Percentiles rank a stretch among this genome's conserved stretches.
These are phyloP conservation scores for Tolmerus cingulatus DNA, from an alignment of 2,888 invertebrate genomes.

Conservation along the genomic window DNA sequence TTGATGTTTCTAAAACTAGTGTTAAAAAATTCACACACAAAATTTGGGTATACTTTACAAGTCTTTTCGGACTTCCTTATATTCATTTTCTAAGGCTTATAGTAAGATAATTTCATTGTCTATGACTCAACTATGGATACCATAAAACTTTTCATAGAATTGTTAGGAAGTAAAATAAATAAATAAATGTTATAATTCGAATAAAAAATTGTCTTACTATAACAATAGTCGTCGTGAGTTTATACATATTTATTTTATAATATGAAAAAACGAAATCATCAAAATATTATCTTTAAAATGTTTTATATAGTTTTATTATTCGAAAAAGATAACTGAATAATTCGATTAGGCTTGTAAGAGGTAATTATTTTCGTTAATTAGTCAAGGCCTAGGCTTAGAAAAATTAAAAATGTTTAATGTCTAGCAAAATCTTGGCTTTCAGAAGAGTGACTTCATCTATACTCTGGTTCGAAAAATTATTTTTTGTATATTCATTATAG, in stretches of 20 bases:
- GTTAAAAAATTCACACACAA: too few relatives aligned
- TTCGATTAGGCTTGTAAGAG: background rate
- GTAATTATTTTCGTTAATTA: background rate
- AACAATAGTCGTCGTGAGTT: background rate
- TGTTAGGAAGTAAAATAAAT: background rate
- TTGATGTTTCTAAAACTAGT: too few relatives aligned
- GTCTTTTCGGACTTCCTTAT: too few relatives aligned
- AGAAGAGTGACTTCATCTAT: too few relatives aligned
- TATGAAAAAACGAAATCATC: background rate
- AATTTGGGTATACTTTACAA: too few relatives aligned
- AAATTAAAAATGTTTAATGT: too few relatives aligned
- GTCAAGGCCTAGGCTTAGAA: too few relatives aligned
- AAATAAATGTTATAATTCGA: background rate
- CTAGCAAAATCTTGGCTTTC: too few relatives aligned
- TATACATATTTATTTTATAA: background rate
- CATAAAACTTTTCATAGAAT: background rate
- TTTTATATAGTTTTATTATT: background rate
- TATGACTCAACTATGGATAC: background rate
- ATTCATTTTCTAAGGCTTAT: background rate
- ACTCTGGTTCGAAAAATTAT: too few relatives aligned
- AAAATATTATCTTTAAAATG: background rate
- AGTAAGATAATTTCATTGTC: background rate
- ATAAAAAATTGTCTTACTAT: background rate
- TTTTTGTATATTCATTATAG: too few relatives aligned
- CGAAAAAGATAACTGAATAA: background rate